phyloP scores from a whole-genome alignment of 2,113 vertebrate genomes.

The Sorex fumeus region DNA sequence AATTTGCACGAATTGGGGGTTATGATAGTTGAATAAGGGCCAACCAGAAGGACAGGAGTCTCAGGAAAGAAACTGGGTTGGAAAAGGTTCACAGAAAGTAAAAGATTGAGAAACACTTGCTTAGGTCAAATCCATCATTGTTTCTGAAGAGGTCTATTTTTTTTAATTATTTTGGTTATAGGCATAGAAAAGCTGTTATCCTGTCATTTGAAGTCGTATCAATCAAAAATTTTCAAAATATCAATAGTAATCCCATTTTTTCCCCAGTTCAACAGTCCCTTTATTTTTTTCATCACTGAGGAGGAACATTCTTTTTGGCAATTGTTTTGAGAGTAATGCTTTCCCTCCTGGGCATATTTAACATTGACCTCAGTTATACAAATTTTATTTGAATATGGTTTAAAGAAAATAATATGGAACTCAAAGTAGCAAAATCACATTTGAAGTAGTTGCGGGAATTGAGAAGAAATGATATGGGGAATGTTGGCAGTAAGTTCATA shows the following conservation, averaged over 20 bases:
- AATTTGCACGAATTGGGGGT: too few relatives aligned
- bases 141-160: neutral
- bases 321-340: conserved; percentile 9
- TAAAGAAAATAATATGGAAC: conserved; percentile 50
- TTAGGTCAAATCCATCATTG: neutral
- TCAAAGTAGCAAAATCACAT: conserved; percentile 63
- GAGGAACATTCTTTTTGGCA: conserved; percentile 17
- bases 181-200: neutral
- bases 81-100: too few relatives aligned
- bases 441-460: conserved; percentile 70
- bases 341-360: conserved; percentile 53
- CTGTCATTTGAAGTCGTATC: neutral
- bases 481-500: conserved; percentile 70
- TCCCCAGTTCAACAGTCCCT: neutral
- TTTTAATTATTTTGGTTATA: conserved; percentile 16
- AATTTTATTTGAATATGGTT: conserved; percentile 76
- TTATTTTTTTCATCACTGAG: conserved; percentile 47
- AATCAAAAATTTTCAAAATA: neutral
- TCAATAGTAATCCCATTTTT: conserved; percentile 8
- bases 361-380: conserved; percentile 37
- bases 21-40: too few relatives aligned
- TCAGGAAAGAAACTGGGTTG: too few relatives aligned
- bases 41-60: too few relatives aligned
- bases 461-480: conserved; percentile 60
- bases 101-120: too few relatives aligned